phyloP scores from a whole-genome alignment of 2,113 vertebrate species.

The Taxidea taxus region DNA sequence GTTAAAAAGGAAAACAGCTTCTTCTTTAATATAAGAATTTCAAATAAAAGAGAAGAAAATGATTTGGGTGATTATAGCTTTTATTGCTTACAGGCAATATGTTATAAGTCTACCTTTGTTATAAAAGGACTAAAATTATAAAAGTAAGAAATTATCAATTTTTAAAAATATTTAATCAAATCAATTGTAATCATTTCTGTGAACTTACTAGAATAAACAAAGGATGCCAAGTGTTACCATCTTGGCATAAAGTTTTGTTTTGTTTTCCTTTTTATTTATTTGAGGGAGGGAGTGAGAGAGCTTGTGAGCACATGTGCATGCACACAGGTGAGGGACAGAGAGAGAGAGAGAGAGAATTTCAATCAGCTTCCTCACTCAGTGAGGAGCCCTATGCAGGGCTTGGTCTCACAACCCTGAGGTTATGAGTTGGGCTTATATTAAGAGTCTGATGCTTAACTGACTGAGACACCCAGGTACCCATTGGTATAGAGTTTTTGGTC shows the following conservation, averaged over 20 bases:
- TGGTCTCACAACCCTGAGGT: neutral
- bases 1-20: neutral
- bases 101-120: neutral
- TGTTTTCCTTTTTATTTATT: neutral
- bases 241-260: neutral
- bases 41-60: neutral
- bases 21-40: neutral
- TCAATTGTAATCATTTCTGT: neutral
- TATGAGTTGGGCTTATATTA: neutral
- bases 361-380: neutral
- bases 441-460: neutral
- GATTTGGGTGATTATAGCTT: neutral
- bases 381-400: neutral
- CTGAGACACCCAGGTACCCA: neutral
- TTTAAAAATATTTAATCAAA: neutral
- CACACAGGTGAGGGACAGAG: neutral
- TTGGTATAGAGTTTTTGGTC: neutral
- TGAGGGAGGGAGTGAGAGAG: neutral
- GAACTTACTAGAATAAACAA: neutral
- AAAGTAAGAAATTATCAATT: neutral
- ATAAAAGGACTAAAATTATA: neutral
- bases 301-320: neutral
- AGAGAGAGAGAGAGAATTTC: neutral
- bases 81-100: neutral
- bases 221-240: neutral